Evolutionary conservation across 2,888 invertebrate genomes (phyloP).

Genomic region (Erebia ligea): DNA sequence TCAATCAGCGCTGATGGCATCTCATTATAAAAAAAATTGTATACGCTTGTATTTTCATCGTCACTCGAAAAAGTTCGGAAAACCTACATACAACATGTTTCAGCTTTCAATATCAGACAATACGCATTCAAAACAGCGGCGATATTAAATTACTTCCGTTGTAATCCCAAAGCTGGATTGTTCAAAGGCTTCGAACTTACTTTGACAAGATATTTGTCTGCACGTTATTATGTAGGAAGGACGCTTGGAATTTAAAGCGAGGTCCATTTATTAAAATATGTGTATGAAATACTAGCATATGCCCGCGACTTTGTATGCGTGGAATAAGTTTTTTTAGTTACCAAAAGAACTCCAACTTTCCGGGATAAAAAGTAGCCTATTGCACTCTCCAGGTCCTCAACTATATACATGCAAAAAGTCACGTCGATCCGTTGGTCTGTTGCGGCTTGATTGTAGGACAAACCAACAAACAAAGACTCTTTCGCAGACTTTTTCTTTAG

Average conservation of each 20-base stretch:
- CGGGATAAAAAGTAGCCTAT: no score
- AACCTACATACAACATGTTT: background rate
- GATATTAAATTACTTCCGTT: constrained; percentile 24
- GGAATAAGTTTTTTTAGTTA: background rate
- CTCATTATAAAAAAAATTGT: constrained; percentile 7
- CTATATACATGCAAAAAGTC: no score
- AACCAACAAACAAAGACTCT: no score
- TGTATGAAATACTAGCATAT: background rate
- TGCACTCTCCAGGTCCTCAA: no score
- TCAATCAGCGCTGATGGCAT: constrained; percentile 3
- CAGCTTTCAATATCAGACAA: constrained; percentile 14
- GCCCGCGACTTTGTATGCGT: background rate
- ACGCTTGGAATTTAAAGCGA: constrained; percentile 8
- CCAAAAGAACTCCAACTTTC: no score
- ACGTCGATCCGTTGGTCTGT: no score
- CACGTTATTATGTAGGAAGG: constrained; percentile 6
- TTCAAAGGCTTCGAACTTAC: constrained; percentile 23
- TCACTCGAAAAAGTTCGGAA: background rate
- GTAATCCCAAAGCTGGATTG: constrained; percentile 22
- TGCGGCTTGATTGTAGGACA: no score
- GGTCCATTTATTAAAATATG: background rate
- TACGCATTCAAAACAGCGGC: constrained; percentile 8
- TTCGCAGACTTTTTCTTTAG: no score
- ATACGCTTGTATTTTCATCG: background rate
- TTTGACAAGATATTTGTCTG: constrained; percentile 23